phyloP scores from a whole-genome alignment of 2,888 invertebrate genomes.

The Nemapogon koenigi region DNA sequence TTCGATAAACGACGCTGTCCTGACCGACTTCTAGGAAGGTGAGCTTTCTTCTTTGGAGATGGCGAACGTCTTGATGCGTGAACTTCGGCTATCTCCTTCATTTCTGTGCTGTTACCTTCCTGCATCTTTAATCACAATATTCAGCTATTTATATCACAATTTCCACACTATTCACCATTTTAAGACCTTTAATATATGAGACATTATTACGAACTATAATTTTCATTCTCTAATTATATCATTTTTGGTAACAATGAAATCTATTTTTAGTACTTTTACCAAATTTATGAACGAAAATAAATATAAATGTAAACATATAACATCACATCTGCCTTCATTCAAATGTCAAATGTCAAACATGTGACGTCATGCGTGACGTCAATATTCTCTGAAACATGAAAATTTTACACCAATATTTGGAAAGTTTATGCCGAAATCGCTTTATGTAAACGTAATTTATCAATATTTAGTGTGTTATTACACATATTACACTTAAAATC shows the following conservation, averaged over 20 bases:
- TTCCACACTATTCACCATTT: background rate
- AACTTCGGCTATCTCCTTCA: conserved; percentile 48
- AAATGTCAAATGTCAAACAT: conserved; percentile 31
- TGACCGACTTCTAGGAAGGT: conserved; percentile 38
- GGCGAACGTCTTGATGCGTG: conserved; percentile 46
- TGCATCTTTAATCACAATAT: conserved; percentile 31
- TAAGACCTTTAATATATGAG: conserved; percentile 1
- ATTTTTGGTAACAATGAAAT: conserved; percentile 20
- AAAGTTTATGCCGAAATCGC: no score
- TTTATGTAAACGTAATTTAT: no score
- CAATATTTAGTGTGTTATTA: no score
- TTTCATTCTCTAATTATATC: no score
- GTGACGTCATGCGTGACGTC: conserved; percentile 49
- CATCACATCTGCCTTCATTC: no score
- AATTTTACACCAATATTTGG: no score
- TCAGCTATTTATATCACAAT: background rate
- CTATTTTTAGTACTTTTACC: conserved; percentile 26
- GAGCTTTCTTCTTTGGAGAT: conserved; percentile 39
- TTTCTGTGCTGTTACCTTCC: conserved; percentile 43
- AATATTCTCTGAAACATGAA: no score
- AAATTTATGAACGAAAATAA: no score
- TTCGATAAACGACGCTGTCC: conserved; percentile 47
- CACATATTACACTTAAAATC: no score
- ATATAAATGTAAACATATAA: no score
- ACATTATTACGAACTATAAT: background rate